These are phyloP conservation scores for Novumbra hubbsi DNA, from an alignment of 2,797 vertebrate species.

Conservation along the genomic window DNA sequence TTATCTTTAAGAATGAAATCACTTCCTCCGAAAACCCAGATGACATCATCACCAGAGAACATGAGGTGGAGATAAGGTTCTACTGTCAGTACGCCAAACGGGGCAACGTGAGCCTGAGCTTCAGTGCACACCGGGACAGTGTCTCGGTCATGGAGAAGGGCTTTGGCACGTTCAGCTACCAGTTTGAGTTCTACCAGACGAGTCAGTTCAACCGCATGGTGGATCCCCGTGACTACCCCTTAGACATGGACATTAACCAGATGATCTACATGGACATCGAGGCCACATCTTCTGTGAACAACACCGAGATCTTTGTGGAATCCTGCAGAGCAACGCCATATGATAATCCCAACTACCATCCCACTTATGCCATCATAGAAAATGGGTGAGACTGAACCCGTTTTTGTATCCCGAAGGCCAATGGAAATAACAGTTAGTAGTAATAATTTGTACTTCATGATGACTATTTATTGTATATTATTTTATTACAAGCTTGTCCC, in stretches of 20 bases:
- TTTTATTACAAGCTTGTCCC: too few relatives aligned
- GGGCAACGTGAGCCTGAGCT: slow-evolving; percentile 51
- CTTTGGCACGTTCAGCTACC: slow-evolving; percentile 64
- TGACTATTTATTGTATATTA: too few relatives aligned
- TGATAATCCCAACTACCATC: slow-evolving; percentile 56
- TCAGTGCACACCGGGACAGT: slow-evolving; percentile 45
- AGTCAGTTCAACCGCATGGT: slow-evolving; percentile 22
- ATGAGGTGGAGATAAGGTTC: slow-evolving; percentile 60
- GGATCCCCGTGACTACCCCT: slow-evolving; percentile 51
- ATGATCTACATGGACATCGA: slow-evolving; percentile 68
- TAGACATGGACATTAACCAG: slow-evolving; percentile 48
- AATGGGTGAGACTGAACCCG: slow-evolving; percentile 54
- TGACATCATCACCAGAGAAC: slow-evolving; percentile 59
- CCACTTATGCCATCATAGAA: slow-evolving; percentile 65
- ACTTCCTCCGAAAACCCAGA: slow-evolving; percentile 14
- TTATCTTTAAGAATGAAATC: slow-evolving; percentile 69
- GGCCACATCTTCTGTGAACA: slow-evolving; percentile 52
- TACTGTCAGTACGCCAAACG: slow-evolving; percentile 65
- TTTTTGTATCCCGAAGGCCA: too few relatives aligned
- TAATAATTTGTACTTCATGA: too few relatives aligned
- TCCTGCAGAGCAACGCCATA: slow-evolving; percentile 66
- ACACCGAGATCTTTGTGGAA: slow-evolving; percentile 68
- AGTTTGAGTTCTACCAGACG: slow-evolving; percentile 63
- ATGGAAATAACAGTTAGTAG: too few relatives aligned
- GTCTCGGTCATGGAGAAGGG: slow-evolving; percentile 59